These are phyloP conservation scores for Phallusia fumigata DNA, from an alignment of 23 tunicate species.

Conservation along the genomic window DNA sequence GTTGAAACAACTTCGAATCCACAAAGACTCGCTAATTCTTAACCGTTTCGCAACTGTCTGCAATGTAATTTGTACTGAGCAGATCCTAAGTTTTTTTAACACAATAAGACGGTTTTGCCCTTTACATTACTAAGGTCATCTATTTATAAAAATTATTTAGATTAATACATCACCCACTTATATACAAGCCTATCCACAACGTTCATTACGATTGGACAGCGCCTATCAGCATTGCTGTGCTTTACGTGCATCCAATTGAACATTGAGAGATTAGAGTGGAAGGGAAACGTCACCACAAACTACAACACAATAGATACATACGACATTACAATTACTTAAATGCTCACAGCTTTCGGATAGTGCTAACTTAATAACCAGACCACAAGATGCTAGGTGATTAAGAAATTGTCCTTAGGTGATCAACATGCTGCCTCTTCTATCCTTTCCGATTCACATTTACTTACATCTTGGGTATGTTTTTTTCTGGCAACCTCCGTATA, in stretches of 20 bases:
- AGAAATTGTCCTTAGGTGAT: slow-evolving; percentile 31
- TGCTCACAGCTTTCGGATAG: no score
- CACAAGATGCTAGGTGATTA: no score
- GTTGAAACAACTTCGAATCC: neutral
- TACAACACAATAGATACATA: neutral
- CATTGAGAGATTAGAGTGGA: slow-evolving; percentile 36
- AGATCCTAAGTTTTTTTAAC: no score
- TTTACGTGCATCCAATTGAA: slow-evolving; percentile 77
- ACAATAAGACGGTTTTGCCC: no score
- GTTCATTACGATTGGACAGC: slow-evolving; percentile 88
- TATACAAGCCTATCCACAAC: slow-evolving; percentile 67
- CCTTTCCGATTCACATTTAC: slow-evolving; percentile 48
- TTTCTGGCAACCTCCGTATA: slow-evolving; percentile 38
- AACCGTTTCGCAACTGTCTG: no score
- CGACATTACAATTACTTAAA: neutral
- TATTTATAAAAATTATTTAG: slow-evolving; percentile 35
- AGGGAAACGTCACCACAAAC: neutral
- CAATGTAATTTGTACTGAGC: no score
- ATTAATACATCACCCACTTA: slow-evolving; percentile 53
- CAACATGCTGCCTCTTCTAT: slow-evolving; percentile 61
- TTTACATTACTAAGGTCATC: neutral
- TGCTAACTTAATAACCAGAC: no score
- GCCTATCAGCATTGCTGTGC: slow-evolving; percentile 80
- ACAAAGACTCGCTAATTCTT: neutral
- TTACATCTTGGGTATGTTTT: slow-evolving; percentile 59